phyloP scores from a whole-genome alignment of 2,113 vertebrate species.

The Calypte anna region DNA sequence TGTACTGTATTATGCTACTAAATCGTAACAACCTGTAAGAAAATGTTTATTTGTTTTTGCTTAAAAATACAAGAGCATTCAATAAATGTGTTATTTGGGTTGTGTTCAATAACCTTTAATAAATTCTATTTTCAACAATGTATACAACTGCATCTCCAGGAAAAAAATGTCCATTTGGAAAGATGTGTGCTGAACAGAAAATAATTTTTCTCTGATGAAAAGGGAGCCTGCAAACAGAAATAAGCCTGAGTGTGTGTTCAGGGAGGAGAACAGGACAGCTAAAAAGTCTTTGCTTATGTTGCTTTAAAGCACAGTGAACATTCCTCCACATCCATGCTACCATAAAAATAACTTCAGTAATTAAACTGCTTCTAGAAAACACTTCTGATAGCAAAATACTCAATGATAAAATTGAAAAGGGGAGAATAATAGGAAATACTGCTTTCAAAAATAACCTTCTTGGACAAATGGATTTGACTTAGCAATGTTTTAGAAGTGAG shows the following conservation, averaged over 20 bases:
- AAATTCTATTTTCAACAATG: neutral
- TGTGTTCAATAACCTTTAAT: neutral
- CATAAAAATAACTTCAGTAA: neutral
- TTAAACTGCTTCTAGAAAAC: neutral
- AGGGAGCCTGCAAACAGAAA: neutral
- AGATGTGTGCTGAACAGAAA: neutral
- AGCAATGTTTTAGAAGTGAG: neutral
- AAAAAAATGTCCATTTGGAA: neutral
- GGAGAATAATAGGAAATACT: neutral
- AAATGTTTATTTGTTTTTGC: neutral
- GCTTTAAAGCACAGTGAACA: neutral
- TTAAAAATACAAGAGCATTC: neutral
- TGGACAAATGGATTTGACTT: neutral
- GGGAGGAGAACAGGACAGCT: neutral
- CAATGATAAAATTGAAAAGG: neutral
- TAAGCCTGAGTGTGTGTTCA: neutral
- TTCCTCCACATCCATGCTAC: rapidly evolving
- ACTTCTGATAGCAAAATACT: neutral
- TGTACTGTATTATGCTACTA: neutral
- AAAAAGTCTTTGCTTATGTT: neutral
- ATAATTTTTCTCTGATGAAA: neutral
- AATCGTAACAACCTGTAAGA: neutral
- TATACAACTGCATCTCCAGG: neutral
- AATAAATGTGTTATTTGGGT: neutral
- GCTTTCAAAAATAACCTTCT: neutral